Conservation (phyloP, 2,888 invertebrate genomes). For the Ferrisia virgata region DNA sequence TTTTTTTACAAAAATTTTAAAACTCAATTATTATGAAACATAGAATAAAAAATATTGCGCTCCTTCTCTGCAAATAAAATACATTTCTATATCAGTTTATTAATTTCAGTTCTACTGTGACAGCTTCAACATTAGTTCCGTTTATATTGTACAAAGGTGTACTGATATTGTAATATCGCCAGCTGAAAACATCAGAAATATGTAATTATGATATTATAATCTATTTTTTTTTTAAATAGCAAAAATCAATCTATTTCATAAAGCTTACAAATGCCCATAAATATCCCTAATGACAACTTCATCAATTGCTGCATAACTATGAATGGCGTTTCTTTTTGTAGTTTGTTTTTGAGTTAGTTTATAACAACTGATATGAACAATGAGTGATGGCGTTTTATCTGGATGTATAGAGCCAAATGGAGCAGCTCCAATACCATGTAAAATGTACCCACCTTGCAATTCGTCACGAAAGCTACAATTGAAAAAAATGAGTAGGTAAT, state of each 20-base stretch:
- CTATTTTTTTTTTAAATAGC: no score
- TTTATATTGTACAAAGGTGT: constrained; percentile 51
- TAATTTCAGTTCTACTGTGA: constrained; percentile 46
- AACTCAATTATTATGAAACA: no score
- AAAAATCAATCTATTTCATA: not conserved
- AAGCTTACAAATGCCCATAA: constrained; percentile 41
- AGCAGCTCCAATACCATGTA: constrained; percentile 54
- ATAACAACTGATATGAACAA: constrained; percentile 40
- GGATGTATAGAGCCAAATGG: constrained; percentile 52
- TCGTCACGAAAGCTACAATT: constrained; percentile 51
- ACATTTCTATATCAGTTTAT: not conserved
- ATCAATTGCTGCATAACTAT: constrained; percentile 21
- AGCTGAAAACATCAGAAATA: constrained; percentile 51
- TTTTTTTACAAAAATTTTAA: not conserved
- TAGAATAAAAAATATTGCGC: not conserved
- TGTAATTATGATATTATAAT: not conserved
- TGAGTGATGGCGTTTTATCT: constrained; percentile 50
- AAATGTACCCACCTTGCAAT: constrained; percentile 52
- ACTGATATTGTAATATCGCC: constrained; percentile 54
- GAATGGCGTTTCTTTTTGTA: constrained; percentile 22
- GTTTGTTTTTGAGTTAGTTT: constrained; percentile 4
- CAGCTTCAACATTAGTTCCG: constrained; percentile 48
- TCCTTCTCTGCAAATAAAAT: not conserved
- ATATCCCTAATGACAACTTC: constrained; percentile 38
- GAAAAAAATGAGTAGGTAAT: not conserved